These are phyloP conservation scores for Doryteuthis pealeii DNA, from an alignment of 1,140 invertebrate species.

Conservation along the genomic window DNA sequence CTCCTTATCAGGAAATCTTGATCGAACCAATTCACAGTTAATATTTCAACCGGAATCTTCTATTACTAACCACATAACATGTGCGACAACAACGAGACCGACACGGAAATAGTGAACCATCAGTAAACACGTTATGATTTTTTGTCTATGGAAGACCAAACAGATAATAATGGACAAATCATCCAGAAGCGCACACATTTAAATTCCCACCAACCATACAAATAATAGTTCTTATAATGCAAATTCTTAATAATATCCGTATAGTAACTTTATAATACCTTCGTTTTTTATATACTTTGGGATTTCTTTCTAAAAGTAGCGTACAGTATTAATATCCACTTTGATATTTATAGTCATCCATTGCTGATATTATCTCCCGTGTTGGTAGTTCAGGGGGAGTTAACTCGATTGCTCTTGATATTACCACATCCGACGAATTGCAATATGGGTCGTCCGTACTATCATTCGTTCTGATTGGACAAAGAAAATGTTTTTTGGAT, in stretches of 20 bases:
- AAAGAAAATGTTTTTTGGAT: too few species aligned
- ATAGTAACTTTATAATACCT: too few species aligned
- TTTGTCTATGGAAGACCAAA: not conserved
- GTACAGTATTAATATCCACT: not conserved
- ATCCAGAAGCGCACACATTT: too few species aligned
- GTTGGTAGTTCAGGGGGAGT: not conserved
- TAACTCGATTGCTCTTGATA: not conserved
- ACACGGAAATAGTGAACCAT: not conserved
- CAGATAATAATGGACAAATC: not conserved
- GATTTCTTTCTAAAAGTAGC: too few species aligned
- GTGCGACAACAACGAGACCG: not conserved
- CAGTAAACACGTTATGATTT: not conserved
- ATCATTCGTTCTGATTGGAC: too few species aligned
- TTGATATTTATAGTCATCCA: slow-evolving; percentile 5
- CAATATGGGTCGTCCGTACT: not conserved
- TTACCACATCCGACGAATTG: slow-evolving; percentile 6
- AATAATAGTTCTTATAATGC: too few species aligned
- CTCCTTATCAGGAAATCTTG: too few species aligned
- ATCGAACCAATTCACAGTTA: not conserved
- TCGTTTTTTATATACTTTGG: too few species aligned
- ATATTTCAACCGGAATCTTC: not conserved
- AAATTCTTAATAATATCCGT: too few species aligned
- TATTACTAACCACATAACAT: not conserved
- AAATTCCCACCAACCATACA: too few species aligned
- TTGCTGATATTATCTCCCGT: not conserved